Evolutionary conservation across 2,797 vertebrate genomes (phyloP), one percentile per base, ranked within the genome.

Genomic region (Galagoides demidoff): DNA sequence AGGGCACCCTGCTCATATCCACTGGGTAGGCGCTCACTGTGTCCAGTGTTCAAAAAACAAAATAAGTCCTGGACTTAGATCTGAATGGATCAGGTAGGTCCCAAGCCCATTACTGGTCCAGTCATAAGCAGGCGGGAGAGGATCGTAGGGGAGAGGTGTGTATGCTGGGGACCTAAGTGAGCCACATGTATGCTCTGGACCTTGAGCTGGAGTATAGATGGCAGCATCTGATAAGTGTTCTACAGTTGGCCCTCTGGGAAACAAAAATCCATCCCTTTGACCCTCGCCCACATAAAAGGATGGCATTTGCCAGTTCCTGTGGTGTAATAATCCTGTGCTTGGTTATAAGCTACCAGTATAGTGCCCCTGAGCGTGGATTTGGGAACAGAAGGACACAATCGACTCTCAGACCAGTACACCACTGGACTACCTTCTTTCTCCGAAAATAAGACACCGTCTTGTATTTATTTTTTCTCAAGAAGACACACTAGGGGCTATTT

Each of bases 301-400:
- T 25, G 29, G 12, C 2, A 9, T 57, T 57, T 23, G 68, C 52
- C 19, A 3, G 0, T 78, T 23, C 45, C 73, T 5, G 0, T 29
- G 66, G 61, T 37, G 39, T 61, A 27, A 78, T 31, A 43, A 16
- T 16, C 49, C 22, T 34, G 0, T 55, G 39, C 49, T 16, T 20
- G 89, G 66, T 64, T 57, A 2, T 77, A 73, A 59, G 25, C 85
- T 78, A 3, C 49, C 3, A 2, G 0, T 4, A 6, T 22, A 2
- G 14, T 0, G 0, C 16, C 27, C 3, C 7, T 71, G 85, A 37
- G 7, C 3, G 0, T 1, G 23, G 73, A 0, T 16, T 25, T n/a
- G 68, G 19, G 39, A 27, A 70, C 7, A 34, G 77, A 77, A 57
- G 6, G 37, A 13, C 2, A 0, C 7, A 0, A 1, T 6, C 52